phyloP scores from a whole-genome alignment of 1,140 invertebrate genomes.

The Penaeus chinensis region DNA sequence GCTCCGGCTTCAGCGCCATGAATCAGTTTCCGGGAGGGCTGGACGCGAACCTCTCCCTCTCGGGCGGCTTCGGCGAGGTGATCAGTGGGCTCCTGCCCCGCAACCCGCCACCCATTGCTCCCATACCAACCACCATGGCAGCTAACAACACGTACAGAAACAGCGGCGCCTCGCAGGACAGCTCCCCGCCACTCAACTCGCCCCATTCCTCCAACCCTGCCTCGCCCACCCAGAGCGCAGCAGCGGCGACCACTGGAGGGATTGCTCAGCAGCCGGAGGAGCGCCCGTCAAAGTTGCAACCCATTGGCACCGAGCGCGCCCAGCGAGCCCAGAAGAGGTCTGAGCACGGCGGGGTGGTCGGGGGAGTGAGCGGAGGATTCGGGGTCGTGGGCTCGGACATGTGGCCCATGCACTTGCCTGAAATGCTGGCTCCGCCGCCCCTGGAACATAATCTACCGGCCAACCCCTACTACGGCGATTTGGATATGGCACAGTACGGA shows the following conservation, averaged over 20 bases:
- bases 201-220: conserved; percentile 62
- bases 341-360: conserved; percentile 45
- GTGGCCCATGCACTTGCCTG: conserved; percentile 49
- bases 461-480: conserved; percentile 54
- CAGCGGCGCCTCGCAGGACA: conserved; percentile 45
- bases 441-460: conserved; percentile 47
- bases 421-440: conserved; percentile 28
- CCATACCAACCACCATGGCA: conserved; percentile 49
- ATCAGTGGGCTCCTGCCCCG: conserved; percentile 58
- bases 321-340: conserved; percentile 64
- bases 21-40: conserved; percentile 50
- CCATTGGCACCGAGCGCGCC: conserved; percentile 63
- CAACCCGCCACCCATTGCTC: conserved; percentile 47
- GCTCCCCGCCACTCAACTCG: conserved; percentile 43
- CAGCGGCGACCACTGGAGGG: conserved; percentile 41
- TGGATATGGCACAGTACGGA: conserved; percentile 44
- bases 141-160: conserved; percentile 44
- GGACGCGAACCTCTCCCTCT: conserved; percentile 41
- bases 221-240: conserved; percentile 56
- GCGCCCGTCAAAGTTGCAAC: conserved; percentile 56
- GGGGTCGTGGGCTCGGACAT: conserved; percentile 28
- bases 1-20: conserved; percentile 51
- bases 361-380: conserved; percentile 29
- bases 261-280: conserved; percentile 54
- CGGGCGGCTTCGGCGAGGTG: conserved; percentile 33